Evolutionary conservation across 2,888 invertebrate species (phyloP).

Genomic region (Xylota sylvarum): DNA sequence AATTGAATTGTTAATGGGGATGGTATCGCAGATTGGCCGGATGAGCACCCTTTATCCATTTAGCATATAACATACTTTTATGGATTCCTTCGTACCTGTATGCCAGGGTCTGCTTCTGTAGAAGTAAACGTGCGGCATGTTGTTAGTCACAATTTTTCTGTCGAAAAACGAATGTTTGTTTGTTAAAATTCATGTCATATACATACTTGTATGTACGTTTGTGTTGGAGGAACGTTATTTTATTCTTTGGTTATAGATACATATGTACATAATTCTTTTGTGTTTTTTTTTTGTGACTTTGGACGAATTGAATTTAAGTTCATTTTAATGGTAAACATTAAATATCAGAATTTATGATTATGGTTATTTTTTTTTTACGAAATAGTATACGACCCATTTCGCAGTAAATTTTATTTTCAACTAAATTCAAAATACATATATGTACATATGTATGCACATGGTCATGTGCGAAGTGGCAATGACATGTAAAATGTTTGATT

Average conservation of each 20-base stretch:
- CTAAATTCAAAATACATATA: background rate
- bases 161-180: constrained; percentile 7
- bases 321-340: constrained; percentile 32
- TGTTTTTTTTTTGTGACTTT: background rate
- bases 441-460: too few species aligned
- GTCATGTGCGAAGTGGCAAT: background rate
- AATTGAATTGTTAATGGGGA: constrained; percentile 50
- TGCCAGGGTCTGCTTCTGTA: constrained; percentile 1
- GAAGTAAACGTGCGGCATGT: constrained; percentile 29
- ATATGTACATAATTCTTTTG: background rate
- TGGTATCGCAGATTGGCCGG: constrained; percentile 26
- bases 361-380: constrained; percentile 7
- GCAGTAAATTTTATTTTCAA: constrained; percentile 6
- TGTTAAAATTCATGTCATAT: constrained; percentile 48
- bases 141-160: constrained; percentile 36
- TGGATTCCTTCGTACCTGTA: constrained; percentile 3
- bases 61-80: constrained; percentile 19
- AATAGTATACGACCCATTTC: constrained; percentile 1
- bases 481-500: background rate
- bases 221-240: constrained; percentile 2
- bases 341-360: constrained; percentile 37
- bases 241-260: constrained; percentile 6
- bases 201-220: too few species aligned
- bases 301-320: constrained; percentile 25
- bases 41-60: constrained; percentile 21